A percentile compares a stretch with the other conserved stretches of the same genome.
Conservation (phyloP, 1,140 invertebrate genomes). For the Cherax destructor region DNA sequence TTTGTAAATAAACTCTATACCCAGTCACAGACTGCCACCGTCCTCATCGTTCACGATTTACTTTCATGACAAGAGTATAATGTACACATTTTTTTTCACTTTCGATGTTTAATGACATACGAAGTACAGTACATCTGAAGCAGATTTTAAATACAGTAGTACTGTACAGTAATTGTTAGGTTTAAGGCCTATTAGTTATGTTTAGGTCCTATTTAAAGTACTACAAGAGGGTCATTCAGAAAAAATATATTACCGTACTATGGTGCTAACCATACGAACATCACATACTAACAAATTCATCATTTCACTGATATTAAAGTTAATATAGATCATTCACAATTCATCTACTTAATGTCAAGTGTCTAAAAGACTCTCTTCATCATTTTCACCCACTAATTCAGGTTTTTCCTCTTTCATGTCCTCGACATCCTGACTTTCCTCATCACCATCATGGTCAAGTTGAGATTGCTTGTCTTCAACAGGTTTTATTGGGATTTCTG, state of each 20-base stretch:
- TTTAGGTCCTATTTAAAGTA: no score
- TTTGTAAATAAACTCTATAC: neutral
- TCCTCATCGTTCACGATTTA: neutral
- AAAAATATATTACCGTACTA: no score
- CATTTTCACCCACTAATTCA: constrained; percentile 26
- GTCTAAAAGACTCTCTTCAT: constrained; percentile 32
- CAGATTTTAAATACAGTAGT: neutral
- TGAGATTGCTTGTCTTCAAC: neutral
- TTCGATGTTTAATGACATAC: neutral
- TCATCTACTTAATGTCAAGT: constrained; percentile 27
- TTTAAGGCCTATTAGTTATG: no score
- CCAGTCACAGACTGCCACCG: neutral
- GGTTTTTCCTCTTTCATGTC: constrained; percentile 27
- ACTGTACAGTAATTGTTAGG: no score
- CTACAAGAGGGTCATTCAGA: no score
- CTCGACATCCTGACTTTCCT: constrained; percentile 32
- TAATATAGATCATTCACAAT: neutral
- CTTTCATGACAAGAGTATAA: neutral
- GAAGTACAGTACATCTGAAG: neutral
- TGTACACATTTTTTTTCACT: neutral
- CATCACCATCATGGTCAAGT: constrained; percentile 6
- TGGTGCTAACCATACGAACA: neutral
- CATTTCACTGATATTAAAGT: neutral
- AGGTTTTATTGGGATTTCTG: constrained; percentile 8
- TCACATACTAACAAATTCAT: neutral